Conservation (phyloP, 2,797 vertebrate genomes). For the Xenops minutus region DNA sequence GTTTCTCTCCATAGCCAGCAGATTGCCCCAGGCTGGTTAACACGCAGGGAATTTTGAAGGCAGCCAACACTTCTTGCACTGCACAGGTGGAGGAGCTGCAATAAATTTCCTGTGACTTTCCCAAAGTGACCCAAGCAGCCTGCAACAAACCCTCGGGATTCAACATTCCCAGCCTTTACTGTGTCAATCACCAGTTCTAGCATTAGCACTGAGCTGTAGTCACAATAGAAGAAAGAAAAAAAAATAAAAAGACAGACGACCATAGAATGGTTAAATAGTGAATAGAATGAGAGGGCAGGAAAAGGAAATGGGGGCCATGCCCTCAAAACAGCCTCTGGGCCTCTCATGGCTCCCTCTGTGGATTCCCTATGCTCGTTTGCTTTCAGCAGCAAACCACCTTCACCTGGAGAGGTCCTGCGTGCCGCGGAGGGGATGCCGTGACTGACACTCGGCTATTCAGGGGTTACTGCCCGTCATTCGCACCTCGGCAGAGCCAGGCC, state of each 20-base stretch:
- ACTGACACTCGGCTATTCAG: not conserved
- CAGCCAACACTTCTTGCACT: not conserved
- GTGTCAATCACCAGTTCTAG: not conserved
- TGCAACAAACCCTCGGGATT: not conserved
- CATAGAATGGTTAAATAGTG: not conserved
- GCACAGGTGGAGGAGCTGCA: not conserved
- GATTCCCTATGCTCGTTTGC: not conserved
- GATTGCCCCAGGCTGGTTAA: not conserved
- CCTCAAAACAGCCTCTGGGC: not conserved
- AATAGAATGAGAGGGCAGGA: not conserved
- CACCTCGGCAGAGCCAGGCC: fast-evolving
- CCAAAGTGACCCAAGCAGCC: not conserved
- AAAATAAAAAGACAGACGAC: not conserved
- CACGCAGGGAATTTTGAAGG: not conserved
- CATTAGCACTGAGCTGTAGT: not conserved
- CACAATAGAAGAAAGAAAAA: not conserved
- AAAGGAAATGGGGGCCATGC: not conserved
- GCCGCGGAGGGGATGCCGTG: not conserved
- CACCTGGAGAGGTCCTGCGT: not conserved
- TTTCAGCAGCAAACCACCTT: not conserved
- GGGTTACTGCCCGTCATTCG: not conserved
- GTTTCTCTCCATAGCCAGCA: not conserved
- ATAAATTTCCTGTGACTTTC: not conserved
- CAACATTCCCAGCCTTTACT: not conserved
- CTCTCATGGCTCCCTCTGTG: not conserved